Evolutionary conservation across 2,888 invertebrate genomes (phyloP).

Genomic region (Neoaliturus tenellus): DNA sequence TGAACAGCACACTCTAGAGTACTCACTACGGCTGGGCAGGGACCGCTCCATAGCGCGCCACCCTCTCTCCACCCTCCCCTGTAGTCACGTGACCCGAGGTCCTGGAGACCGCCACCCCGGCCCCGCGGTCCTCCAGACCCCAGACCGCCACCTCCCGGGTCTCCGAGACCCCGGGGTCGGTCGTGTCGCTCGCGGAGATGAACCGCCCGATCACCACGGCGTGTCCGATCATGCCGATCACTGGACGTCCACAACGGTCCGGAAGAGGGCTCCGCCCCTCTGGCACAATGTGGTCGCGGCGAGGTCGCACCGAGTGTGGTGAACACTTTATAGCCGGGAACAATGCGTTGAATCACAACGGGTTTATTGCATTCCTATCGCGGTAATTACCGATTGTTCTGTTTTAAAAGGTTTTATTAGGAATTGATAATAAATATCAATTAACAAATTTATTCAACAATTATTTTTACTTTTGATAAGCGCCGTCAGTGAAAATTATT

Average conservation of each 20-base stretch:
- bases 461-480: no score
- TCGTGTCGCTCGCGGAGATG: background rate
- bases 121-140: background rate
- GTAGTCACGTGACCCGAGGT: no score
- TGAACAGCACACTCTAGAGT: no score
- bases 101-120: constrained; percentile 17
- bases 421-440: no score
- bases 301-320: background rate
- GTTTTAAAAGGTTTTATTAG: no score
- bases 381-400: no score
- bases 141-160: background rate
- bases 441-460: no score
- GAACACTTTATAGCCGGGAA: no score
- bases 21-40: background rate
- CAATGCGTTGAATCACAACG: no score
- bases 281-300: background rate
- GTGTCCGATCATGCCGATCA: background rate
- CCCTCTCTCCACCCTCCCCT: background rate
- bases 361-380: no score
- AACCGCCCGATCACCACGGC: background rate
- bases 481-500: no score
- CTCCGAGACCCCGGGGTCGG: background rate
- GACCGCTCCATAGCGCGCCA: background rate
- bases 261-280: background rate
- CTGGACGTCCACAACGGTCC: background rate